Base-by-base conservation (phyloP, 2,113 vertebrate genomes). In the Tragelaphus imberbis region DNA sequence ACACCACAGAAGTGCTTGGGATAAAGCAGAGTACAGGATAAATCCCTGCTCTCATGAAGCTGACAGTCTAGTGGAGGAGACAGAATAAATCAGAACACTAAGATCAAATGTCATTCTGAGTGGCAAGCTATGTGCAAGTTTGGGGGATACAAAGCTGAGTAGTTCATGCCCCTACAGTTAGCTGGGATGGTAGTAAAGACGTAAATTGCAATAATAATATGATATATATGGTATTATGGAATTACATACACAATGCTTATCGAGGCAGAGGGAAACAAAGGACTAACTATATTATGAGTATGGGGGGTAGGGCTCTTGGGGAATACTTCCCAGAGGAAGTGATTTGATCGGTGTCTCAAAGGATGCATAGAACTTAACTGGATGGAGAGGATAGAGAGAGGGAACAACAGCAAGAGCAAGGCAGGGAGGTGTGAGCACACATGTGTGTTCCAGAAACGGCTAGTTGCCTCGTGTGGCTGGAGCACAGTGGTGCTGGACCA, bases 251-350 rank as follows among this genome's bases (percentile, higher is more conserved):
- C 14, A 51, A 13, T 13, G 8, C 79, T 80, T 55, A 1, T 27
- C 4, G 6, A 84, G 63, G 14, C 28, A 1, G 23, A 77, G 25
- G 28, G 65, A 16, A 58, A 51, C 11, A 49, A 53, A 5, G 28
- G 36, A 12, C 84, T 53, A 27, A 56, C 53, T 63, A 7, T 82
- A 3, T 27, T 28, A 5, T 15, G 21, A 51, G 3, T 13, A 0
- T 47, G 2, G 13, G 7, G 16, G 0, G 1, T 9, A 6, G 21
- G 14, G 2, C 7, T 25, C 7, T 51, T 33, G 7, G 59, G 55
- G 15, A 44, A 12, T n/a, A 2, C 15, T 84, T 85, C 49, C 55
- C 53, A 91, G 58, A 51, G 58, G 44, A 68, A 33, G 8, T 63
- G 56, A 17, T 68, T 68, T 82, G 63, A 84, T 90, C 25, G 0